Evolutionary conservation across 2,797 vertebrate species (phyloP).

Genomic region (Neoniphon sammara): DNA sequence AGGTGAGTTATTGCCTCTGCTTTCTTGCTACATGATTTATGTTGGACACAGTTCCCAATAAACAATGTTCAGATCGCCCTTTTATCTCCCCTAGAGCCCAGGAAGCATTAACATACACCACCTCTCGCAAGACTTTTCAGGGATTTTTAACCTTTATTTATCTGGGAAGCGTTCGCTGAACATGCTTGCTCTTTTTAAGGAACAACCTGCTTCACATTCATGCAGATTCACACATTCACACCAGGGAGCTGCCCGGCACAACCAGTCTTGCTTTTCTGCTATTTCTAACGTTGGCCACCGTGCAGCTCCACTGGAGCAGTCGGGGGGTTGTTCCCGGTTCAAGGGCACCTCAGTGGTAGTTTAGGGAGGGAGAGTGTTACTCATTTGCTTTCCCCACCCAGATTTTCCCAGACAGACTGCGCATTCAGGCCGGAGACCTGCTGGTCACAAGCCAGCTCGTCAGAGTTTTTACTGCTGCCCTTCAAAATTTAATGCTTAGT

Average conservation of each 20-base stretch:
- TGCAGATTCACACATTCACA: slow-evolving; percentile 59
- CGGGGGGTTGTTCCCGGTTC: slow-evolving; percentile 63
- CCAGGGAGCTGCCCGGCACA: slow-evolving; percentile 49
- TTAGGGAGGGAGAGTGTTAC: slow-evolving; percentile 44
- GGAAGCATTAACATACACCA: slow-evolving; percentile 78
- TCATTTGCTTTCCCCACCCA: slow-evolving; percentile 52
- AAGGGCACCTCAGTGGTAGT: slow-evolving; percentile 68
- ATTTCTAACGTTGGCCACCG: slow-evolving; percentile 43
- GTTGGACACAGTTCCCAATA: slow-evolving; percentile 79
- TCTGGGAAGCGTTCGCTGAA: slow-evolving; percentile 37
- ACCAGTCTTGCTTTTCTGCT: slow-evolving; percentile 48
- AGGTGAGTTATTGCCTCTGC: slow-evolving; percentile 92
- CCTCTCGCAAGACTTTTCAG: slow-evolving; percentile 55
- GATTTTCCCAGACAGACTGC: slow-evolving; percentile 44
- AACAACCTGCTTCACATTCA: slow-evolving; percentile 60
- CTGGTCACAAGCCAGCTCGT: slow-evolving; percentile 29
- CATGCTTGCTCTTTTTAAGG: slow-evolving; percentile 31
- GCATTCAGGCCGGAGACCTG: slow-evolving; percentile 37
- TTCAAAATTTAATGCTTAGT: slow-evolving; percentile 25
- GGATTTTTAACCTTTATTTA: slow-evolving; percentile 45
- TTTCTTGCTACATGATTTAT: slow-evolving; percentile 84
- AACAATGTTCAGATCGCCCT: slow-evolving; percentile 77
- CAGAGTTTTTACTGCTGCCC: background rate
- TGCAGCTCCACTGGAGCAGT: slow-evolving; percentile 69
- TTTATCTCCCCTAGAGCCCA: slow-evolving; percentile 77